These are phyloP conservation scores for Argyra leucocephala DNA, from an alignment of 2,888 invertebrate species.

Conservation along the genomic window DNA sequence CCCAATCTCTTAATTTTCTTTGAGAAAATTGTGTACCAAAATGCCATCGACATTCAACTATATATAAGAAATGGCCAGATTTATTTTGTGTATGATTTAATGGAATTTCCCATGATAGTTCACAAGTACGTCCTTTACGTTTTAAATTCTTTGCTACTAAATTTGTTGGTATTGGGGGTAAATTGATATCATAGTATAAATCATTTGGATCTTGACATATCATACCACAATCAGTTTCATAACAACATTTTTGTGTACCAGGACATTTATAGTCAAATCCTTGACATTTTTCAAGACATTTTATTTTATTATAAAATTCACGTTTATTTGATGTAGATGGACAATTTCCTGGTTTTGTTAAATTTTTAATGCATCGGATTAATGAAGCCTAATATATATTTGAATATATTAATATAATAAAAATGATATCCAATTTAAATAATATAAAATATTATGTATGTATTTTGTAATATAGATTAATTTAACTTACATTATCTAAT, in stretches of 20 bases:
- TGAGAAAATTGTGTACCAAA: slow-evolving; percentile 57
- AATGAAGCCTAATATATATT: not conserved
- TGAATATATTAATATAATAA: too few relatives aligned
- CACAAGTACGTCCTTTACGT: slow-evolving; percentile 16
- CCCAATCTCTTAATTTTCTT: slow-evolving; percentile 57
- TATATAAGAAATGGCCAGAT: slow-evolving; percentile 43
- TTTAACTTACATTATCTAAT: not conserved
- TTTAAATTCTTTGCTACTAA: slow-evolving; percentile 48
- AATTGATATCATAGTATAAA: slow-evolving; percentile 42
- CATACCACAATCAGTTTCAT: slow-evolving; percentile 54
- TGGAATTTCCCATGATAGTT: slow-evolving; percentile 21
- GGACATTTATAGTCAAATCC: slow-evolving; percentile 56
- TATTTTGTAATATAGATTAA: not conserved
- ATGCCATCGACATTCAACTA: slow-evolving; percentile 62
- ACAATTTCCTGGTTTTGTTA: slow-evolving; percentile 8
- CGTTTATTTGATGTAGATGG: not conserved
- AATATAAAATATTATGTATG: too few relatives aligned
- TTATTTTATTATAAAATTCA: not conserved
- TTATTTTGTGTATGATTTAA: slow-evolving; percentile 17
- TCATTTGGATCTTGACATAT: slow-evolving; percentile 54
- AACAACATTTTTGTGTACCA: slow-evolving; percentile 59
- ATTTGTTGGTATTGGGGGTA: slow-evolving; percentile 55
- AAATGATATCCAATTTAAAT: too few relatives aligned
- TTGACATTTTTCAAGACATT: slow-evolving; percentile 8
- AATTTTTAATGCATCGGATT: not conserved